phyloP scores from a whole-genome alignment of 2,888 invertebrate species.

The Ypsolopha sequella region DNA sequence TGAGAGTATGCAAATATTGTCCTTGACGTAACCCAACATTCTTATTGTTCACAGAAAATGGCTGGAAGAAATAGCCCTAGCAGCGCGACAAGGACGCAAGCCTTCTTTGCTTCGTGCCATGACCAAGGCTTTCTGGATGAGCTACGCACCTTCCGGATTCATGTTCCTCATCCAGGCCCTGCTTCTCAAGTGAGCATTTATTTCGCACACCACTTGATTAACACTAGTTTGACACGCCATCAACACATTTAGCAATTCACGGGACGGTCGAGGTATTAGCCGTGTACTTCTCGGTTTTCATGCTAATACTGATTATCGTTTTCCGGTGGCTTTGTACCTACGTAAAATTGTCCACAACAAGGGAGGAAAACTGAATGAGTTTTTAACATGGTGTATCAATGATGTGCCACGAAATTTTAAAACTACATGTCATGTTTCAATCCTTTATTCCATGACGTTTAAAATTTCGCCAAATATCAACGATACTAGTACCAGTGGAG shows the following conservation, averaged over 20 bases:
- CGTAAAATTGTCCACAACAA: too few species aligned
- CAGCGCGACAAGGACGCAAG: constrained; percentile 65
- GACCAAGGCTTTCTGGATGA: constrained; percentile 76
- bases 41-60: constrained; percentile 72
- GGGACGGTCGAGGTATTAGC: not conserved
- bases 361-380: too few species aligned
- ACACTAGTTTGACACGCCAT: constrained; percentile 17
- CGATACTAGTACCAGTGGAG: too few species aligned
- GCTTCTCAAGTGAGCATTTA: constrained; percentile 49
- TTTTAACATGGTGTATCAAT: too few species aligned
- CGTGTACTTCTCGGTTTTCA: not conserved
- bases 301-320: too few species aligned
- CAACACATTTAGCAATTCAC: constrained; percentile 10
- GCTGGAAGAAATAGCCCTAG: constrained; percentile 72
- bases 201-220: constrained; percentile 11
- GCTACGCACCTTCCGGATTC: constrained; percentile 75
- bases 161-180: constrained; percentile 72
- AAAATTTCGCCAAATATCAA: too few species aligned
- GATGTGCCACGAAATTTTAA: too few species aligned
- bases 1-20: too few species aligned
- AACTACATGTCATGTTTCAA: too few species aligned
- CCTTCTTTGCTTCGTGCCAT: constrained; percentile 76
- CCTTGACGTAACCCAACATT: constrained; percentile 7
- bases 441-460: too few species aligned
- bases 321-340: too few species aligned